Conservation (phyloP, 2,797 vertebrate genomes). For the Picus viridis region DNA sequence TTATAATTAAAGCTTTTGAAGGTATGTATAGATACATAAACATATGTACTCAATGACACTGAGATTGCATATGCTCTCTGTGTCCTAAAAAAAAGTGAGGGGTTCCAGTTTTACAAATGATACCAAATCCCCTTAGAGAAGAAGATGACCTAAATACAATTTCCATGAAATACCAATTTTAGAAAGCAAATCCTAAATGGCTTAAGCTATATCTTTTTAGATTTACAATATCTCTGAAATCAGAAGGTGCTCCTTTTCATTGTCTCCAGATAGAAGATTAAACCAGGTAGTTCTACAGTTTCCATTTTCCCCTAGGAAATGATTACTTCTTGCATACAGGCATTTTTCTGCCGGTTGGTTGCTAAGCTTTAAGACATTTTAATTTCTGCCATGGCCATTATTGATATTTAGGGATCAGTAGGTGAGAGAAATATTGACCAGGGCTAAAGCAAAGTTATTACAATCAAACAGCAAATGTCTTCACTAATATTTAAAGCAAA, state of each 20-base stretch:
- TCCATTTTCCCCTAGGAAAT: neutral
- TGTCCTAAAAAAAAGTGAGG: neutral
- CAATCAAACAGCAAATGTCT: neutral
- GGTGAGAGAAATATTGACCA: neutral
- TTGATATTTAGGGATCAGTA: neutral
- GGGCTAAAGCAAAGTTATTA: neutral
- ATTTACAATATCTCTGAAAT: conserved; percentile 27
- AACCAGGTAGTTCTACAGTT: neutral
- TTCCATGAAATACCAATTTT: conserved; percentile 45
- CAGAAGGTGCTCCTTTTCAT: neutral
- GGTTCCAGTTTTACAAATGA: conserved; percentile 37
- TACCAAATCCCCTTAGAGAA: conserved; percentile 33
- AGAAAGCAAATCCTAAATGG: conserved; percentile 20
- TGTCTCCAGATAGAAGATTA: conserved; percentile 7
- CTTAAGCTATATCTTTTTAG: neutral
- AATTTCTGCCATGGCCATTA: neutral
- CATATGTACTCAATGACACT: conserved; percentile 3
- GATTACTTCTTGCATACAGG: neutral
- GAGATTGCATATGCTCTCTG: conserved; percentile 2
- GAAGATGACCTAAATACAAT: conserved; percentile 40
- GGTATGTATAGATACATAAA: conserved; percentile 28
- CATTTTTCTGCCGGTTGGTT: neutral
- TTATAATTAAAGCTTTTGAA: conserved; percentile 19
- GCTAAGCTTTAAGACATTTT: neutral
- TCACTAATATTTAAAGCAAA: conserved; percentile 17